Percentiles rank a stretch among this genome's conserved stretches.
phyloP scores from a whole-genome alignment of 2,113 vertebrate species.

The Epinephelus lanceolatus region DNA sequence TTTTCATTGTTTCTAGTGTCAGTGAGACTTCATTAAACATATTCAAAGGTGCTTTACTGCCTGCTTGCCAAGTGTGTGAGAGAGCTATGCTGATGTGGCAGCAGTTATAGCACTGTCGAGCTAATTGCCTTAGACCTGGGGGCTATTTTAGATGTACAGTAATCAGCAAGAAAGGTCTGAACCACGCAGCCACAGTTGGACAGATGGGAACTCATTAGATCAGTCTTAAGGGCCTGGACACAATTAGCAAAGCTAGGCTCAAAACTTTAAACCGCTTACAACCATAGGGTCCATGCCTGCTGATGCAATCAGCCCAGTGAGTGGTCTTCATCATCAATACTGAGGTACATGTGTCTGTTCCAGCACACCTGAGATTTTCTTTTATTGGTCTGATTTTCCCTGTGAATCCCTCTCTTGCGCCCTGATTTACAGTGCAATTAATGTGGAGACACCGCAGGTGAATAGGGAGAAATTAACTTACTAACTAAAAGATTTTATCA shows the following conservation, averaged over 20 bases:
- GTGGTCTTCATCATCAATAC: slow-evolving; percentile 7
- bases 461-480: too few relatives aligned
- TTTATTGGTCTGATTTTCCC: not conserved
- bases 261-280: slow-evolving; percentile 78
- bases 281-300: slow-evolving; percentile 37
- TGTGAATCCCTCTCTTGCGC: not conserved
- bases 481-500: too few relatives aligned
- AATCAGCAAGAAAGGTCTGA: slow-evolving; percentile 68
- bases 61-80: slow-evolving; percentile 23
- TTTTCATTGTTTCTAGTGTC: not conserved
- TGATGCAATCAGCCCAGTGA: slow-evolving; percentile 33
- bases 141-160: slow-evolving; percentile 59
- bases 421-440: not conserved
- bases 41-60: not conserved
- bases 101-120: slow-evolving; percentile 17
- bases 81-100: slow-evolving; percentile 15
- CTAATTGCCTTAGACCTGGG: slow-evolving; percentile 50
- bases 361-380: not conserved
- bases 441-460: too few relatives aligned
- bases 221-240: slow-evolving; percentile 57
- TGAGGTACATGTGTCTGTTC: not conserved
- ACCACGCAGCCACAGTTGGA: slow-evolving; percentile 27
- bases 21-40: slow-evolving; percentile 14
- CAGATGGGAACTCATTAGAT: slow-evolving; percentile 77
- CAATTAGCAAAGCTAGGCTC: slow-evolving; percentile 73